phyloP scores from a whole-genome alignment of 1,140 invertebrate species.

The Pseudomyrmex pallidus region DNA sequence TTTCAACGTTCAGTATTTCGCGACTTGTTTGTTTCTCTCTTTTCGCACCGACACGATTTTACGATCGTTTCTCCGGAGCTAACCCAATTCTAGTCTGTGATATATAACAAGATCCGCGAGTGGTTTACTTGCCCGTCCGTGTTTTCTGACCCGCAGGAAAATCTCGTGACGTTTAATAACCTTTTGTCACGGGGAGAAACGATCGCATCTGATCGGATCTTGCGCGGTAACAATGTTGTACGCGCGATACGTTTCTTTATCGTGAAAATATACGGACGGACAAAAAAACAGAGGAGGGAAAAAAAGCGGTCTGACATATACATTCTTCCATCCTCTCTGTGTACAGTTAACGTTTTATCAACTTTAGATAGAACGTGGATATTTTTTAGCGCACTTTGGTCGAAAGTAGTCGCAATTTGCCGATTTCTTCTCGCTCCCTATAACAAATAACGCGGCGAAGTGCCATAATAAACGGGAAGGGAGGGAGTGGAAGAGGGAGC shows the following conservation, averaged over 20 bases:
- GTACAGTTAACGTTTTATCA: constrained; percentile 9
- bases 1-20: constrained; percentile 1
- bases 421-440: constrained; percentile 3
- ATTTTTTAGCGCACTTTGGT: neutral
- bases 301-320: neutral
- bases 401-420: neutral
- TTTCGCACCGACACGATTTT: neutral
- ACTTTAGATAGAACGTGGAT: neutral
- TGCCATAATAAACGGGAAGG: constrained; percentile 28
- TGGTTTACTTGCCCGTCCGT: constrained; percentile 35
- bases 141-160: constrained; percentile 41
- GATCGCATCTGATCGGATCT: constrained; percentile 10
- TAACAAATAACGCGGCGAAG: constrained; percentile 1
- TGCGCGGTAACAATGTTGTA: neutral
- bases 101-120: constrained; percentile 51
- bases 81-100: constrained; percentile 50
- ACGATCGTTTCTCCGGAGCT: constrained; percentile 11
- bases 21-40: neutral
- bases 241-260: constrained; percentile 21
- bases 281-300: neutral
- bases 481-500: too few species aligned
- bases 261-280: constrained; percentile 9
- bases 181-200: constrained; percentile 48
- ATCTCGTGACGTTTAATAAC: constrained; percentile 56
- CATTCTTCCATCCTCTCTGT: neutral